These are phyloP conservation scores for Pyrochroa serraticornis DNA, from an alignment of 2,888 invertebrate genomes.

Conservation along the genomic window DNA sequence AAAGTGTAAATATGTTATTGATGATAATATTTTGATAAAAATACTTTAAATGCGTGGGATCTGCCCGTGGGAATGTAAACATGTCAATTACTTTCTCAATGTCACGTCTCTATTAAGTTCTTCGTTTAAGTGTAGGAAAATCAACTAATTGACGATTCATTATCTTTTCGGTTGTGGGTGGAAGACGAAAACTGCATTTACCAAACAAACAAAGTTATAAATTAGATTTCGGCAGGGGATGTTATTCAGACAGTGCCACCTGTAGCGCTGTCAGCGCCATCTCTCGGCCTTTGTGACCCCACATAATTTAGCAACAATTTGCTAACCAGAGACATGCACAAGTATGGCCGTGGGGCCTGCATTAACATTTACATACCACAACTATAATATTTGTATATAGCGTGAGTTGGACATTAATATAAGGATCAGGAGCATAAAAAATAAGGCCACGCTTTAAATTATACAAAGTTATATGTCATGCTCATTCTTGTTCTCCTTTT, in stretches of 20 bases:
- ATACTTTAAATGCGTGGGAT: conserved; percentile 26
- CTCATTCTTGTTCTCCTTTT: conserved; percentile 23
- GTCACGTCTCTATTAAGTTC: conserved; percentile 3
- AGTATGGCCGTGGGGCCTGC: conserved; percentile 29
- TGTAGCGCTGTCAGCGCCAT: conserved; percentile 39
- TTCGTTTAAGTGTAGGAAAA: no score
- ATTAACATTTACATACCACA: conserved; percentile 32
- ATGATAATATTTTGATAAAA: conserved; percentile 31
- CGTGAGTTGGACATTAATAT: conserved; percentile 31
- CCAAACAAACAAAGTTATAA: conserved; percentile 18
- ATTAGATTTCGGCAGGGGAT: conserved; percentile 33
- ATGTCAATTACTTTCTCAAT: conserved; percentile 18
- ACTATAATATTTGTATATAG: conserved; percentile 31
- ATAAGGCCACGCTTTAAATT: conserved; percentile 28
- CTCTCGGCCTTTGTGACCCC: conserved; percentile 34
- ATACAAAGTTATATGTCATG: conserved; percentile 27
- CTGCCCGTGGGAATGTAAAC: conserved; percentile 27
- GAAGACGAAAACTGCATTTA: no score
- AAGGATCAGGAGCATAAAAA: conserved; percentile 29
- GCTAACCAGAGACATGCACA: conserved; percentile 38
- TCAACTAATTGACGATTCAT: no score
- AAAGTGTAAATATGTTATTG: conserved; percentile 31
- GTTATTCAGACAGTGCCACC: conserved; percentile 29
- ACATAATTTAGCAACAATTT: conserved; percentile 41
- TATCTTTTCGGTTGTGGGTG: no score